Evolutionary conservation across 2,113 vertebrate species (phyloP).

Genomic region (Halcyon senegalensis): DNA sequence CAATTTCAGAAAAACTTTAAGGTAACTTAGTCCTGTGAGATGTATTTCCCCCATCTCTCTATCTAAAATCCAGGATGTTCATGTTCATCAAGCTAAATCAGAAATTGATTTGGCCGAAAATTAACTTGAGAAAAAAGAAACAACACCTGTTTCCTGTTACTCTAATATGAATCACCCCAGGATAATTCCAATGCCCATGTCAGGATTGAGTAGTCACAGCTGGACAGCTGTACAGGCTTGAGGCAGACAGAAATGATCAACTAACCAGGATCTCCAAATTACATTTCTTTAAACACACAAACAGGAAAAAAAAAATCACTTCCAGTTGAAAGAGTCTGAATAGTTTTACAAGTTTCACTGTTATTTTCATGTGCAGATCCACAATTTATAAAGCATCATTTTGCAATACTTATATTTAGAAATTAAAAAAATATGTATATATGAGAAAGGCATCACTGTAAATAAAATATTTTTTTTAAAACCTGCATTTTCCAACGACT

Average conservation of each 20-base stretch:
- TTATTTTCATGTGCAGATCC: background rate
- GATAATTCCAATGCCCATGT: background rate
- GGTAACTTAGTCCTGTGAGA: background rate
- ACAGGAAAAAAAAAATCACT: background rate
- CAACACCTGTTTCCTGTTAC: background rate
- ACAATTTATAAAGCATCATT: background rate
- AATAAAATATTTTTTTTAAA: background rate
- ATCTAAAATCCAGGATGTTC: background rate
- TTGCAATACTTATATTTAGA: background rate
- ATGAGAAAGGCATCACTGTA: background rate
- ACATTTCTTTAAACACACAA: background rate
- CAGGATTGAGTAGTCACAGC: background rate
- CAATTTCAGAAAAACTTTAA: background rate
- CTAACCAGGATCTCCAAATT: background rate
- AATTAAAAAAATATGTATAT: background rate
- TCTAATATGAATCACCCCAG: background rate
- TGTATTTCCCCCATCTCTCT: background rate
- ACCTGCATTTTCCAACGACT: background rate
- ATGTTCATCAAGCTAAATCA: background rate
- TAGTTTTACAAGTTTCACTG: background rate
- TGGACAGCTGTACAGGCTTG: background rate
- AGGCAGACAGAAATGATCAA: background rate
- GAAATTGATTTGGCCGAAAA: background rate
- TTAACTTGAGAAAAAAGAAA: background rate
- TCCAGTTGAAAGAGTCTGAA: background rate